Evolutionary conservation across 2,888 invertebrate genomes (phyloP).

Genomic region (Eumacrocentrus americanus): DNA sequence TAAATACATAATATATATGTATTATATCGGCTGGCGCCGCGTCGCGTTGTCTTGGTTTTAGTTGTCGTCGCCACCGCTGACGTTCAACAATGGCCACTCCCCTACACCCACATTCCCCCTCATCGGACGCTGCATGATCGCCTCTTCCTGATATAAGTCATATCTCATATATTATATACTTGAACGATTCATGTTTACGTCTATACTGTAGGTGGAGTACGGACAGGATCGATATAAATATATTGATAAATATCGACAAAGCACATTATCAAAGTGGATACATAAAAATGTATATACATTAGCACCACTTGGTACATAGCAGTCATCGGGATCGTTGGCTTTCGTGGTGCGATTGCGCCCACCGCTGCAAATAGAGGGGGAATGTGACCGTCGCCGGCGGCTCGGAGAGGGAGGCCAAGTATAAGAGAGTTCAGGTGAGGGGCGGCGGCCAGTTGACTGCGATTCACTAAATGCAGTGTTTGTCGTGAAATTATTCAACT

Average conservation of each 20-base stretch:
- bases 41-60: no score
- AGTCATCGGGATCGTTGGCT: conserved; percentile 33
- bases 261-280: no score
- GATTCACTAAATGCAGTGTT: conserved; percentile 39
- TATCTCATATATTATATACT: no score
- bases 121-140: neutral
- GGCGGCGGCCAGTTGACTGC: conserved; percentile 58
- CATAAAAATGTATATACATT: no score
- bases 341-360: conserved; percentile 35
- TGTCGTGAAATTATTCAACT: neutral
- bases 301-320: no score
- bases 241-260: no score
- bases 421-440: conserved; percentile 56
- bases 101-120: conserved; percentile 33
- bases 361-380: conserved; percentile 48
- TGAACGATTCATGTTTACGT: no score
- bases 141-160: neutral
- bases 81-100: conserved; percentile 53
- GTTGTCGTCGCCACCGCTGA: conserved; percentile 56
- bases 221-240: no score
- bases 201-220: no score
- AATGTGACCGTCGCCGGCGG: conserved; percentile 37
- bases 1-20: no score
- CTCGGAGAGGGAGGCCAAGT: conserved; percentile 42
- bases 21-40: no score